Percentiles rank a stretch among this genome's conserved stretches.
These are phyloP conservation scores for Tanaodytes sp. DNA, from an alignment of 2,888 invertebrate genomes.

Conservation along the genomic window DNA sequence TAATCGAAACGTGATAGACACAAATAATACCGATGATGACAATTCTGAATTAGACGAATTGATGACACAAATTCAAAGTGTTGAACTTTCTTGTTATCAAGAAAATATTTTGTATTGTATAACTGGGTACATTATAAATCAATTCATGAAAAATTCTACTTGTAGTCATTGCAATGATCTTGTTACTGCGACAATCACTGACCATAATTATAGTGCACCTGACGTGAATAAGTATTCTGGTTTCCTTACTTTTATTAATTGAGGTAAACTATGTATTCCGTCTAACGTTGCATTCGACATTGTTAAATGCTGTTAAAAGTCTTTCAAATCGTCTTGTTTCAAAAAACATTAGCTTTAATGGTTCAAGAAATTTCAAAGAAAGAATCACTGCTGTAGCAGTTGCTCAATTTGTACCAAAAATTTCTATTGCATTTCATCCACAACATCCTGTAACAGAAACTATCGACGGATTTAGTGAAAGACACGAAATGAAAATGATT, in stretches of 20 bases:
- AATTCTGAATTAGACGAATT: not conserved
- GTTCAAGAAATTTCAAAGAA: slow-evolving; percentile 9
- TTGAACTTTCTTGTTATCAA: slow-evolving; percentile 8
- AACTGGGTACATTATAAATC: slow-evolving; percentile 5
- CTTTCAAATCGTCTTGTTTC: slow-evolving; percentile 2
- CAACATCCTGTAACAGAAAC: slow-evolving; percentile 6
- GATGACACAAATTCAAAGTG: not conserved
- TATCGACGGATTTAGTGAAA: not conserved
- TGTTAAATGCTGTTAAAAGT: slow-evolving; percentile 11
- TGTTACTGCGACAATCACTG: not conserved
- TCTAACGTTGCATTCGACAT: not conserved
- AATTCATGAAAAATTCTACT: not conserved
- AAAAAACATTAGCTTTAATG: slow-evolving; percentile 1
- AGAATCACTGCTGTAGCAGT: slow-evolving; percentile 1
- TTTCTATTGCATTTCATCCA: not conserved
- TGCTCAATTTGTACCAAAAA: not conserved
- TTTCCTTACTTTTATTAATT: slow-evolving; percentile 13
- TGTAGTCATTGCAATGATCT: not conserved
- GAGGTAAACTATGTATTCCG: slow-evolving; percentile 5
- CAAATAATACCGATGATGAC: not conserved
- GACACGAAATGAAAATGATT: slow-evolving; percentile 17
- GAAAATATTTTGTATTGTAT: slow-evolving; percentile 26
- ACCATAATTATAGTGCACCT: not conserved
- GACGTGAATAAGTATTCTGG: not conserved
- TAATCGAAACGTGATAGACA: not conserved